A percentile compares a stretch with the other conserved stretches of the same genome.
Conservation (phyloP, 2,888 invertebrate genomes). For the Corbicula japonica region DNA sequence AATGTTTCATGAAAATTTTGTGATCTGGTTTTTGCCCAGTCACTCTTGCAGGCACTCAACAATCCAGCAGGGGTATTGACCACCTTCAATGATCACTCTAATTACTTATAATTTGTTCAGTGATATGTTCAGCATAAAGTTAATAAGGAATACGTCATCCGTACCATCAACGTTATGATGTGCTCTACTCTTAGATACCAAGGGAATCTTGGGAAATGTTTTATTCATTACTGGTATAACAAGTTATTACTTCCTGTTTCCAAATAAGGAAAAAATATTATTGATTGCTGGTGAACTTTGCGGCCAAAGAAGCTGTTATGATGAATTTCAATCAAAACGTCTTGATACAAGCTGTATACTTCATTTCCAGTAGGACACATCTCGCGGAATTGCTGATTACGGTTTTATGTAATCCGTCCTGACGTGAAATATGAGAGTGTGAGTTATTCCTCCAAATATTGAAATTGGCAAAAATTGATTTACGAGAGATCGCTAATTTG, state of each 20-base stretch:
- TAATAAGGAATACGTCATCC: no score
- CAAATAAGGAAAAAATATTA: constrained; percentile 32
- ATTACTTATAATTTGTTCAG: no score
- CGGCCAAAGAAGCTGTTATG: constrained; percentile 3
- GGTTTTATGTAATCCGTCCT: constrained; percentile 47
- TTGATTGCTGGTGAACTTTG: constrained; percentile 28
- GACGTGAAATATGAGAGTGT: constrained; percentile 19
- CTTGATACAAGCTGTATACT: constrained; percentile 12
- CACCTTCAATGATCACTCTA: no score
- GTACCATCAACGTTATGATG: no score
- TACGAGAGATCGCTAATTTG: constrained; percentile 23
- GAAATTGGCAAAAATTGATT: constrained; percentile 32
- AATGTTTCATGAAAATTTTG: no score
- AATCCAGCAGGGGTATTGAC: no score
- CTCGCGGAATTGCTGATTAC: constrained; percentile 29
- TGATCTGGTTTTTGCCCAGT: no score
- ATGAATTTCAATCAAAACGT: constrained; percentile 27
- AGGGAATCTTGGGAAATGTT: constrained; percentile 24
- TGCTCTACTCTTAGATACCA: background rate
- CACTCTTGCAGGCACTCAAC: no score
- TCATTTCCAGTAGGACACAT: constrained; percentile 23
- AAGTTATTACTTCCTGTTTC: constrained; percentile 17
- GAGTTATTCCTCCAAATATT: constrained; percentile 29
- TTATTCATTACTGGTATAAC: constrained; percentile 34
- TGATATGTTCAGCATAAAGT: no score